These are phyloP conservation scores for Daktulosphaira vitifoliae DNA, from an alignment of 1,140 invertebrate species.

Conservation along the genomic window DNA sequence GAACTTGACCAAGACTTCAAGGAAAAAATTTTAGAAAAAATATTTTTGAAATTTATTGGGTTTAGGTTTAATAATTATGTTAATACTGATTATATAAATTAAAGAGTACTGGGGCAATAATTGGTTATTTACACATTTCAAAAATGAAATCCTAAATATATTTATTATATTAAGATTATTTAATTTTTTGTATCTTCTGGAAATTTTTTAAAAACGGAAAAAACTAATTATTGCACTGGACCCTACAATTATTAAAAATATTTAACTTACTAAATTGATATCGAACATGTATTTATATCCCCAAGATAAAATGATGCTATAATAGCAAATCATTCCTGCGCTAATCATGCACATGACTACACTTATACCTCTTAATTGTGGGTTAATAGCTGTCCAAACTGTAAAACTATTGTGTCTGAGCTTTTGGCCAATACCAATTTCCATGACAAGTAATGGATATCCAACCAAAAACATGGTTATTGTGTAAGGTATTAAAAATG, in stretches of 20 bases:
- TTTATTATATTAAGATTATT: no score
- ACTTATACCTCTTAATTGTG: constrained; percentile 6
- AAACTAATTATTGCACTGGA: background rate
- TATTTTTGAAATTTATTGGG: no score
- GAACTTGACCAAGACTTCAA: no score
- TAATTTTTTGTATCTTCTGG: no score
- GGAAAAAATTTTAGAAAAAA: no score
- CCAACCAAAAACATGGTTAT: constrained; percentile 14
- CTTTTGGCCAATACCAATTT: constrained; percentile 20
- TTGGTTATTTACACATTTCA: no score
- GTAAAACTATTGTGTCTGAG: constrained; percentile 5
- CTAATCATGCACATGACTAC: constrained; percentile 16
- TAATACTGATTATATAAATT: no score
- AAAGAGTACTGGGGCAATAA: no score
- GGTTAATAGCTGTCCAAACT: constrained; percentile 21
- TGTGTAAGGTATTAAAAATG: constrained; percentile 23
- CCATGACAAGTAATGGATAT: constrained; percentile 19
- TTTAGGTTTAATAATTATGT: no score
- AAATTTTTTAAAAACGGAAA: no score
- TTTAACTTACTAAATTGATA: constrained; percentile 3
- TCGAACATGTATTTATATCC: constrained; percentile 14
- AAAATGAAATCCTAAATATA: no score
- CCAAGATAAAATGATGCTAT: constrained; percentile 5
- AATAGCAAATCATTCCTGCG: constrained; percentile 1
- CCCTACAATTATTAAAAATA: no score